Evolutionary conservation across 2,797 vertebrate species (phyloP), one percentile per base, ranked within the genome.

Genomic region (Peromyscus aztecus): DNA sequence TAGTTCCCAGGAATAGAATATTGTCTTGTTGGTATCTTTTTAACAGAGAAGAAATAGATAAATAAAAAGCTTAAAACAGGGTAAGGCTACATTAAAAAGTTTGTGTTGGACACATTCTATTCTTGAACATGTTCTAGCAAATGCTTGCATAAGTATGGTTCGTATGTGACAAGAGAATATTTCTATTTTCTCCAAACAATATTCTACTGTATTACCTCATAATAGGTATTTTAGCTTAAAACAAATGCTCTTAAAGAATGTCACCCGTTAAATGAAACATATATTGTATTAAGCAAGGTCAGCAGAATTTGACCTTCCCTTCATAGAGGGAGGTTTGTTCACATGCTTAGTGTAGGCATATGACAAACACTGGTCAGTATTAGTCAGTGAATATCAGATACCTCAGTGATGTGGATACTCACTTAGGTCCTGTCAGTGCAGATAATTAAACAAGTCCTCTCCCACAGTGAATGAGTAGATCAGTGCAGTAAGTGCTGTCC

Each of bases 181-280:
- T 93, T 89, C 9, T 34, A 73, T 27, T 94, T 89, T 93, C 61
- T 65, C 95, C 37, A 87, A 57, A 96, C 90, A 93, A 27, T 46
- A 85, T 81, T 87, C 59, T 1, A 63, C 52, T 5, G 5, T 65
- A 31, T 91, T 94, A n/a, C 24, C 2, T 85, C 49, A 76, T 81
- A 43, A 87, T 90, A 93, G n/a, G 91, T 95, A 88, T 73, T 95
- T 91, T 95, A 31, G 55, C n/a, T 69, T 67, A 49, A n/a, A 86
- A 85, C n/a, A 76, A 59, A 57, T 86, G 34, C 65, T 65, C 37
- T 49, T 78, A 49, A 89, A 63, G 21, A 34, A 49, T 78, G 11
- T 78, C 5, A 78, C 13, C 95, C 90, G 14, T 89, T 90, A 96
- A 89, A 55, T 94, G 12, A 96, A 76, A 55, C 52, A 1, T 52